These are phyloP conservation scores for Siphamia tubifer DNA, from an alignment of 2,113 vertebrate species.

Conservation along the genomic window DNA sequence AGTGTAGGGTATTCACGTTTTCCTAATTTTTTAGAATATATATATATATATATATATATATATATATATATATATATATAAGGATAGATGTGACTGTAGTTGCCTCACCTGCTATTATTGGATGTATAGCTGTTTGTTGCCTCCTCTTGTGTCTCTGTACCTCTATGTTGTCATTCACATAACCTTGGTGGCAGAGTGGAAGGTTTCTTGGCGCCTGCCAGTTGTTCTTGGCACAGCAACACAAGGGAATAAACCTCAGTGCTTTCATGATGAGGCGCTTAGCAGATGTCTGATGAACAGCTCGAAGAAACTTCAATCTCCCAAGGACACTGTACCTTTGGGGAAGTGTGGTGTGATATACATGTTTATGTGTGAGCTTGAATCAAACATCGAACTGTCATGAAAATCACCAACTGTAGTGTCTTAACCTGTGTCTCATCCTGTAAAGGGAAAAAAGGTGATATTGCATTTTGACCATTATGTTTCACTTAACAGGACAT, in stretches of 20 bases:
- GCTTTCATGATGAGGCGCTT: conserved; percentile 69
- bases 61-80: not conserved
- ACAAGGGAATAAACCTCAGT: conserved; percentile 58
- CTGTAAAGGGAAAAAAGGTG: too few species aligned
- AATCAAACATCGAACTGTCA: conserved; percentile 18
- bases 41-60: too few species aligned
- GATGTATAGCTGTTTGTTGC: conserved; percentile 20
- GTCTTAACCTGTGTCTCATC: not conserved
- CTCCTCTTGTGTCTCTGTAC: conserved; percentile 47
- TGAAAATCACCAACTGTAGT: not conserved
- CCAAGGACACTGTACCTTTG: conserved; percentile 59
- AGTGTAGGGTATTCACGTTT: conserved; percentile 43
- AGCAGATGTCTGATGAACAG: conserved; percentile 71
- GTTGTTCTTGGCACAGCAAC: conserved; percentile 67
- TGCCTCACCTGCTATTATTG: conserved; percentile 7
- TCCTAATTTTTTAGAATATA: too few species aligned
- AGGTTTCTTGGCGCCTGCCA: conserved; percentile 68
- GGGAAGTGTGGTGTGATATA: conserved; percentile 28
- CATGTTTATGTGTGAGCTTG: conserved; percentile 33
- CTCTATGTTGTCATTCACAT: conserved; percentile 68
- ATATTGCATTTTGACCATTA: too few species aligned
- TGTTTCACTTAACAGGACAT: too few species aligned
- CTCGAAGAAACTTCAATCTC: conserved; percentile 50
- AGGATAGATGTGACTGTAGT: conserved; percentile 12
- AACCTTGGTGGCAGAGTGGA: conserved; percentile 70